These are phyloP conservation scores for Hypotaenidia philippensis DNA, from an alignment of 2,797 vertebrate species.

Conservation along the genomic window DNA sequence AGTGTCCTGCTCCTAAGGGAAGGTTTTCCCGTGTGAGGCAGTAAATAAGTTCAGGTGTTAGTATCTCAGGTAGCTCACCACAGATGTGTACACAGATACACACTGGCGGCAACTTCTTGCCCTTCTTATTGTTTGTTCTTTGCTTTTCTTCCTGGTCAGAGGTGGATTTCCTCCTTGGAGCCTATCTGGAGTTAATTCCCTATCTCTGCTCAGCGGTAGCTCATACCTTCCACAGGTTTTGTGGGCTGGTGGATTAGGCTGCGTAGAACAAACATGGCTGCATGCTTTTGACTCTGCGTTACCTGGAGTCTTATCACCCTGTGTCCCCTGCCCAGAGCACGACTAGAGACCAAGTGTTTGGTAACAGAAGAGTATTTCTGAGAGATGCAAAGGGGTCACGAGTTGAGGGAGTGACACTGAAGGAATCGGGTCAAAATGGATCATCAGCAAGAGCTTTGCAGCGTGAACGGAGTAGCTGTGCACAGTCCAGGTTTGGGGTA, in stretches of 20 bases:
- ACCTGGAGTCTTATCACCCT: background rate
- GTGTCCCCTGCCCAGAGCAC: background rate
- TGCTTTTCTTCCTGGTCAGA: background rate
- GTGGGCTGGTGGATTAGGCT: background rate
- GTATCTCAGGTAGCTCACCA: background rate
- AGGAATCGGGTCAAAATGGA: background rate
- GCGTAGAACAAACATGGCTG: background rate
- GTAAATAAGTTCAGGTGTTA: background rate
- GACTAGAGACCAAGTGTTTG: background rate
- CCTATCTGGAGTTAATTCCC: background rate
- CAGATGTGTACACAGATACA: accelerated
- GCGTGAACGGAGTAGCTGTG: accelerated
- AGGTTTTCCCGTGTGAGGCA: background rate
- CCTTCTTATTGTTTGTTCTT: background rate
- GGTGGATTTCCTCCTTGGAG: background rate
- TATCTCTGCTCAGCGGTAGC: background rate
- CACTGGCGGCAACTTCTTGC: background rate
- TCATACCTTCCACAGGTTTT: accelerated
- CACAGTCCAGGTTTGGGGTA: accelerated
- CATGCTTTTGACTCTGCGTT: background rate
- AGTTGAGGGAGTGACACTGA: background rate
- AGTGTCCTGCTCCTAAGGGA: background rate
- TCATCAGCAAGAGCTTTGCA: background rate
- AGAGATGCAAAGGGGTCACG: background rate
- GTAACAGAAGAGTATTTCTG: background rate